Evolutionary conservation across 2,113 vertebrate genomes (phyloP), one percentile per base, ranked within the genome.

Genomic region (Castor canadensis): DNA sequence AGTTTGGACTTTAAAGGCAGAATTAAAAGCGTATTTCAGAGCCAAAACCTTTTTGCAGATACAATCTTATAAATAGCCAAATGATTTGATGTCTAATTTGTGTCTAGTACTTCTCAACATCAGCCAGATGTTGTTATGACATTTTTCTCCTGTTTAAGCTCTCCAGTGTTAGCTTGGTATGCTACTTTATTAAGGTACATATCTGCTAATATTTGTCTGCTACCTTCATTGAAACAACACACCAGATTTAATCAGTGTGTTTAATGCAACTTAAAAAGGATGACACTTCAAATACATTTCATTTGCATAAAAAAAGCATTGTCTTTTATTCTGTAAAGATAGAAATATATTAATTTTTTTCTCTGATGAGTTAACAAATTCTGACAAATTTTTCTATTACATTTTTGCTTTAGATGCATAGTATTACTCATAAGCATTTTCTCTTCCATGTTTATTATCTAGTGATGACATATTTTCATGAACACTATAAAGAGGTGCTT

Each of bases 271-370:
- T 49, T 56, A 92, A 92, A 92, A 58, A 92, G 90, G 95, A 79
- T 90, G 72, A 38, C 38, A 87, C 64, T 69, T 87, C 58, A 52
- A 88, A 77, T 93, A 81, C 54, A 64, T 79, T 92, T 92, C 35
- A 64, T 60, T 90, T 91, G 9, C 47, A 40, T 26, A 84, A 75
- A 19, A 30, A 83, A 75, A 32, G 38, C 20, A 9, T 30, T 20
- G 9, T 35, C 56, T 58, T 79, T 94, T 92, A 20, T 64, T 76
- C 43, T 64, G 32, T 47, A 69, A 38, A 83, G n/a, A 30, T 49
- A 83, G 85, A 94, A 87, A 82, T 62, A 45, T 16, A 91, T 47
- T 71, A 28, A n/a, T 83, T 89, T 97, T 83, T 60, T 32, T 52
- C 22, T 88, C 56, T 66, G n/a, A 56, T 52, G 58, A 35, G n/a